Evolutionary conservation across 2,797 vertebrate genomes (phyloP), one percentile per base, ranked within the genome.

Genomic region (Cichlasoma orientale): DNA sequence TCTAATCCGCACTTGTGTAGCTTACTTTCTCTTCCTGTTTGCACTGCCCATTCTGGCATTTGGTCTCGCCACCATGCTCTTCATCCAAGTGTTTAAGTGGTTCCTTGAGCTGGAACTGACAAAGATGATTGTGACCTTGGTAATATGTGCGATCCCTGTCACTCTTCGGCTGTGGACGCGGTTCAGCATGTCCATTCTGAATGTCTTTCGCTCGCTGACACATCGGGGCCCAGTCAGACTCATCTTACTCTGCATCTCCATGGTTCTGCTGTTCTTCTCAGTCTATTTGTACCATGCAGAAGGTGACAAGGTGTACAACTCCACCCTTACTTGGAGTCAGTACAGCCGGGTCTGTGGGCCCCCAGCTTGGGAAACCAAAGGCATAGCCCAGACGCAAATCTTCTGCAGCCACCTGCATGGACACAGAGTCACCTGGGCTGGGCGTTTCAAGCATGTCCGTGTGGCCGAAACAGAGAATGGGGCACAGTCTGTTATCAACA

Each of bases 231-330:
- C 97, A 0, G 98, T 99, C 82, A 99, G 99, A 82, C 95, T 99
- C 75, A 98, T 99, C 88, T 93, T 99, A 61, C 95, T 98, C 69
- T 97, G 97, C 91, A 94, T 99, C 73, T 95, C 97, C 2, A 96
- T 96, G 19, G 96, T 97, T 2, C 91, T 98, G 72, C 81, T 99
- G 19, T 95, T 99, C 75, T 99, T 97, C 87, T 97, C 97, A 31
- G 88, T 97, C 89, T 99, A 99, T 3, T 95, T 99, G 78, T 98
- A 97, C 90, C 95, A 97, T 0, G 95, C 97, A 0, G 98, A 99
- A 91, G 98, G 98, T 16, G 96, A 97, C 94, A 98, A 98, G 73
- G 95, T 97, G 29, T 99, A 99, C 90, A 99, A 99, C 90, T 99
- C 98, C 25, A 97, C 97, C 0, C 75, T 99, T 86, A 97, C 96